These are phyloP conservation scores for Ptychadena robeensis DNA, from an alignment of 2,797 vertebrate species.

Conservation along the genomic window DNA sequence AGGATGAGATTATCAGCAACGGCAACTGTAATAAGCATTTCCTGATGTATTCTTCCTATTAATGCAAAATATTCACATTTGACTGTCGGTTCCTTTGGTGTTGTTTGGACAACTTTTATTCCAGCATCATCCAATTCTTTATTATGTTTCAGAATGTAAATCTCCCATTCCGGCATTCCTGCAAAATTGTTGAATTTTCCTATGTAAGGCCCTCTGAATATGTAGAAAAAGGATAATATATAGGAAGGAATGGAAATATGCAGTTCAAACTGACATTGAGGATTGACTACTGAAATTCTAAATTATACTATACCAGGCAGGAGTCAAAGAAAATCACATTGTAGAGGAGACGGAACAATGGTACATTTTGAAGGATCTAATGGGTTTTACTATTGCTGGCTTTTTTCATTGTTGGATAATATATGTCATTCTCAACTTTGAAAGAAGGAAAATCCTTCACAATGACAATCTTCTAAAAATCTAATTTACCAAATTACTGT, in stretches of 20 bases:
- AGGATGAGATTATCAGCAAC: background rate
- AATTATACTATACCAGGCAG: background rate
- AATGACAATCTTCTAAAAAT: constrained; percentile 44
- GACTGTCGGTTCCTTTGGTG: background rate
- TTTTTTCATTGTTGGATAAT: constrained; percentile 42
- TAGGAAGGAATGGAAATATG: background rate
- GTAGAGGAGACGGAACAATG: constrained; percentile 5
- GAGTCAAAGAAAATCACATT: constrained; percentile 26
- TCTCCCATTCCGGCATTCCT: background rate
- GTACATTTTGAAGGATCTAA: constrained; percentile 23
- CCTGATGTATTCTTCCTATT: background rate
- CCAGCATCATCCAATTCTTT: background rate
- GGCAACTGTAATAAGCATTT: background rate
- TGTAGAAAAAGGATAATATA: background rate
- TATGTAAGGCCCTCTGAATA: background rate
- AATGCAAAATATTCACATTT: background rate
- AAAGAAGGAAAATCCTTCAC: constrained; percentile 10
- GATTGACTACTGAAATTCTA: background rate
- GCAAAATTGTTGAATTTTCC: background rate
- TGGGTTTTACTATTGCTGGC: constrained; percentile 29
- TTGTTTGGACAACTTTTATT: background rate
- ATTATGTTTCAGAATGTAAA: background rate
- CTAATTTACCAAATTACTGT: constrained; percentile 51
- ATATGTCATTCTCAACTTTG: constrained; percentile 44
- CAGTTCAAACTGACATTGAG: constrained; percentile 2